These are phyloP conservation scores for Bergia sp. DNA, from an alignment of 92 coral and sea anemone genomes.

Conservation along the genomic window DNA sequence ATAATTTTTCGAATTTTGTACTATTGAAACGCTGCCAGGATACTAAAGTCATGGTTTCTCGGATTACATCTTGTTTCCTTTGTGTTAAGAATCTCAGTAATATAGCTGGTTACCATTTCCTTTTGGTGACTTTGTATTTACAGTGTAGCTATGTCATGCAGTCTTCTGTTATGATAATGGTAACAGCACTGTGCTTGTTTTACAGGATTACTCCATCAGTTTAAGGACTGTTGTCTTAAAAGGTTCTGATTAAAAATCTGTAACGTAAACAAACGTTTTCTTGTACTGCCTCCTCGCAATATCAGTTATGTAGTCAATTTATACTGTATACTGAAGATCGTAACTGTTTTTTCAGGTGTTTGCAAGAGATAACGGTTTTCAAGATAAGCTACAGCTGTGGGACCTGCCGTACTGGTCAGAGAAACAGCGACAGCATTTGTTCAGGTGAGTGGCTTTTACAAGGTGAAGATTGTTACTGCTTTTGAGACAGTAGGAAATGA, in stretches of 20 bases:
- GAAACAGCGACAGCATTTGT: conserved; percentile 72
- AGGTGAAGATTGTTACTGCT: neutral
- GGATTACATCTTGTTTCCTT: too few species aligned
- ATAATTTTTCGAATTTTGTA: too few species aligned
- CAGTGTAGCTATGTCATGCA: too few species aligned
- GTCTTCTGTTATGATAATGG: too few species aligned
- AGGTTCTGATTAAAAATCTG: neutral
- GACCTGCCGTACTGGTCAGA: conserved; percentile 83
- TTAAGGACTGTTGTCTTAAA: too few species aligned
- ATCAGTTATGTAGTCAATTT: neutral
- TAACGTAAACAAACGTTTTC: neutral
- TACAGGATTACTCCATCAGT: neutral
- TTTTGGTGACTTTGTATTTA: too few species aligned
- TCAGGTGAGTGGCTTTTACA: conserved; percentile 53
- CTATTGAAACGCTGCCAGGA: too few species aligned
- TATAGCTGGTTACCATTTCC: too few species aligned
- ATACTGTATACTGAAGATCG: neutral
- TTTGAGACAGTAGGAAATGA: neutral
- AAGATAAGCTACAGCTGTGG: conserved; percentile 71
- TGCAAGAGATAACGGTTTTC: conserved; percentile 74
- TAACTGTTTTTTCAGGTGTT: conserved; percentile 54
- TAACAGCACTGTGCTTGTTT: too few species aligned
- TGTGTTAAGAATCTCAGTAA: too few species aligned
- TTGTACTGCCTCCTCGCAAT: neutral
- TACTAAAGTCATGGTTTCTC: too few species aligned